Evolutionary conservation across 2,888 invertebrate species (phyloP).

Genomic region (Andrena minutula): DNA sequence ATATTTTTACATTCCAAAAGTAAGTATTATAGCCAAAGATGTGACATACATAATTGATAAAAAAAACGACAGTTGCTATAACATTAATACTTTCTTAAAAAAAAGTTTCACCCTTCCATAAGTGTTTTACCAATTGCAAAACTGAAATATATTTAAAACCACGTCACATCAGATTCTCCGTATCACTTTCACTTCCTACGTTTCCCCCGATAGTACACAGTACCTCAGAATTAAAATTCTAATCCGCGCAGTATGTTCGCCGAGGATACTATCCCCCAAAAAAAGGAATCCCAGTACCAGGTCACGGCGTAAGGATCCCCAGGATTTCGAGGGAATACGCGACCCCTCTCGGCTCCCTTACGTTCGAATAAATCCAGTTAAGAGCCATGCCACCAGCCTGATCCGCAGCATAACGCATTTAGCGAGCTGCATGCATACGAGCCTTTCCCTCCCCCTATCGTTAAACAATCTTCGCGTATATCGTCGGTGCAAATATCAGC

Average conservation of each 20-base stretch:
- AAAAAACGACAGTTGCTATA: too few species aligned
- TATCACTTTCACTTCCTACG: too few species aligned
- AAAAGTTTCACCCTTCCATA: too few species aligned
- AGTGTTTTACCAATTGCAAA: too few species aligned
- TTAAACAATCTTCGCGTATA: slow-evolving; percentile 65
- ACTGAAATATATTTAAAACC: too few species aligned
- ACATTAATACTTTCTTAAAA: too few species aligned
- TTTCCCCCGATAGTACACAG: background rate
- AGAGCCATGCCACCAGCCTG: slow-evolving; percentile 27
- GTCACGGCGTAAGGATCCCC: slow-evolving; percentile 15
- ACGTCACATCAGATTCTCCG: too few species aligned
- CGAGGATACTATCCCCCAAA: background rate
- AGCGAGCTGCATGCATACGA: slow-evolving; percentile 30
- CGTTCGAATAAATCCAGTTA: slow-evolving; percentile 58
- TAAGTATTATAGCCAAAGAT: too few species aligned
- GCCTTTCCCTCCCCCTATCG: slow-evolving; percentile 19
- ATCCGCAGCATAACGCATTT: slow-evolving; percentile 45
- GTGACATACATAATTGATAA: too few species aligned
- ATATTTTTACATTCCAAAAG: too few species aligned
- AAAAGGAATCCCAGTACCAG: slow-evolving; percentile 10
- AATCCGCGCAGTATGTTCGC: slow-evolving; percentile 12
- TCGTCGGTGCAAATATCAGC: slow-evolving; percentile 63
- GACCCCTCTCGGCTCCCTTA: slow-evolving; percentile 27
- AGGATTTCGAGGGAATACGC: slow-evolving; percentile 33
- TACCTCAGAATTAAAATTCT: background rate